Base-by-base conservation (phyloP, 2,888 invertebrate genomes). In the Spatulosminthurus flaviceps region DNA sequence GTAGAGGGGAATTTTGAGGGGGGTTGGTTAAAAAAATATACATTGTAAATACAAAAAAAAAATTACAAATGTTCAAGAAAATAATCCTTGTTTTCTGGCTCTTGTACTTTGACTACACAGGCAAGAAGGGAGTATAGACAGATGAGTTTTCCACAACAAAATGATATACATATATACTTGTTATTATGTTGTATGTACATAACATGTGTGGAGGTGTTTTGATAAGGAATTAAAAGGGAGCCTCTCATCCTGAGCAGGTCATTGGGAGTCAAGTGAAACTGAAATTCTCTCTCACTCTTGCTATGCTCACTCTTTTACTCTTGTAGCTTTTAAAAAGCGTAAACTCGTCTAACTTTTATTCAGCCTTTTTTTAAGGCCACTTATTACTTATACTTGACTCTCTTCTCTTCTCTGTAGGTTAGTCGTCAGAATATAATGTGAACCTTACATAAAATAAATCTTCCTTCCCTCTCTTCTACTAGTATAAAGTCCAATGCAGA, bases 241-340 rank as follows among this genome's bases (percentile, higher is more conserved):
- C 73, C 73, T 73, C 73, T 28, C 67, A 72, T 67, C n/a, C n/a
- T n/a, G n/a, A n/a, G n/a, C 67, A 79, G 79, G 78, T 78, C 73
- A 74, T 78, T 78, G 73, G 73, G 70, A 78, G 78, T 78, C 78
- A 78, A 73, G 79, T 76, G 73, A 73, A 73, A 73, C 73, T 73
- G 61, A 61, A 73, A 73, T 70, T 51, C 72, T 72, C 72, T 61
- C 41, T 76, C 51, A 67, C 66, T 79, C 77, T n/a, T n/a, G n/a
- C n/a, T n/a, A n/a, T n/a, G n/a, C n/a, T n/a, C n/a, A n/a, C n/a
- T n/a, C n/a, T n/a, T n/a, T n/a, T n/a, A 72, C 79, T 79, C 70
- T 72, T 71, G 76, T 70, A 26, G 79, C 43, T 76, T 79, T 73
- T 72, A 77, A 76, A n/a, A n/a, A 79, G 79, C 71, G 79, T 79